Evolutionary conservation across 2,797 vertebrate genomes (phyloP).

Genomic region (Sebastes cheni): DNA sequence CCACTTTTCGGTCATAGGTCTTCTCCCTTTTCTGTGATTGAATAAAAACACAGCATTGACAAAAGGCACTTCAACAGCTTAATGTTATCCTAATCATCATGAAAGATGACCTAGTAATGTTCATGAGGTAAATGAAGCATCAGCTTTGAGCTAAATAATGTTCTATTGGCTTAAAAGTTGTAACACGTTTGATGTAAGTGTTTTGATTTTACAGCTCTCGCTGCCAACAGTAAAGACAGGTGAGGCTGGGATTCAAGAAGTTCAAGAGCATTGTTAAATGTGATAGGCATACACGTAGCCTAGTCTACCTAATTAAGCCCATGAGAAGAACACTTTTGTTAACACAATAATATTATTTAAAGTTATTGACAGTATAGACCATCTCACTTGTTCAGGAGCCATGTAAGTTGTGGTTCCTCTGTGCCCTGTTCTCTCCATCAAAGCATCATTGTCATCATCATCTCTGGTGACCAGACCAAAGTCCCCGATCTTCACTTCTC

Average conservation of each 20-base stretch:
- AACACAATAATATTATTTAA: neutral
- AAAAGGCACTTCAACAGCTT: neutral
- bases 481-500: constrained; percentile 87
- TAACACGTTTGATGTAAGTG: too few relatives aligned
- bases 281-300: neutral
- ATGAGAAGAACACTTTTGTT: neutral
- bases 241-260: too few relatives aligned
- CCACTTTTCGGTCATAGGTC: constrained; percentile 72
- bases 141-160: too few relatives aligned
- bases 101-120: too few relatives aligned
- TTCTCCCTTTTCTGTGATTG: constrained; percentile 1
- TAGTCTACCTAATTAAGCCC: neutral
- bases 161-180: too few relatives aligned
- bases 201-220: too few relatives aligned
- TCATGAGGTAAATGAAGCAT: too few relatives aligned
- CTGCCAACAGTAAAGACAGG: too few relatives aligned
- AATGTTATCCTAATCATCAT: neutral
- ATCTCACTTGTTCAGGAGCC: constrained; percentile 12
- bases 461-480: constrained; percentile 86
- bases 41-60: neutral
- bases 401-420: neutral
- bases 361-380: neutral
- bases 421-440: neutral
- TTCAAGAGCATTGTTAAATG: neutral
- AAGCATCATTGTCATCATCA: neutral